Conservation (phyloP, 2,113 vertebrate species). For the Bufo gargarizans region DNA sequence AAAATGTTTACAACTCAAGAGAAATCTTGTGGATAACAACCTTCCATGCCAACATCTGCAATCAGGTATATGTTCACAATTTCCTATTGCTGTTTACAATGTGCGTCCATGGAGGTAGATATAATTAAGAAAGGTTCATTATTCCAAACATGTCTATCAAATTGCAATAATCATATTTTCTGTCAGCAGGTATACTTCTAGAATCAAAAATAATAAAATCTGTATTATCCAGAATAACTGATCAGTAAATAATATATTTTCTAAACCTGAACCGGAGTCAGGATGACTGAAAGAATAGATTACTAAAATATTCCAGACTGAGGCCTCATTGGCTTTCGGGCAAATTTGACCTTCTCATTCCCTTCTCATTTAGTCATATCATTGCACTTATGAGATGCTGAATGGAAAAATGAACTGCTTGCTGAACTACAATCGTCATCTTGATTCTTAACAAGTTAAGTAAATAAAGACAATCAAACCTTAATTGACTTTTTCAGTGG, state of each 20-base stretch:
- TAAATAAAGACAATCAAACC: too few relatives aligned
- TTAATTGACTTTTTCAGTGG: too few relatives aligned
- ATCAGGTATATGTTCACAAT: not conserved
- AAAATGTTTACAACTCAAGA: not conserved
- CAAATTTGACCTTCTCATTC: not conserved
- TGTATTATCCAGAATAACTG: not conserved
- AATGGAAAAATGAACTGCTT: not conserved
- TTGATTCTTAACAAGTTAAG: too few relatives aligned
- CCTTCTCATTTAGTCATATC: too few relatives aligned
- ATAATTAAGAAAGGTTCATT: not conserved
- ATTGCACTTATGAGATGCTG: too few relatives aligned
- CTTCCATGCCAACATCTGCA: not conserved
- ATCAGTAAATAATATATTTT: not conserved
- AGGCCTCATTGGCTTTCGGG: not conserved
- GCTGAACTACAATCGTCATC: not conserved
- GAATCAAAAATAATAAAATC: not conserved
- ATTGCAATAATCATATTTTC: not conserved
- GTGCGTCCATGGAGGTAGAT: not conserved
- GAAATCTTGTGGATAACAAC: not conserved
- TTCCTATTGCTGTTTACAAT: not conserved
- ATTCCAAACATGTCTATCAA: not conserved
- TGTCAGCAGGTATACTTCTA: not conserved
- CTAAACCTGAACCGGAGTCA: not conserved
- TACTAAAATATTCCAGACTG: not conserved
- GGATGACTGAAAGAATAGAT: not conserved